Conservation (phyloP, 2,797 vertebrate genomes). For the Pseudomugil gertrudae region DNA sequence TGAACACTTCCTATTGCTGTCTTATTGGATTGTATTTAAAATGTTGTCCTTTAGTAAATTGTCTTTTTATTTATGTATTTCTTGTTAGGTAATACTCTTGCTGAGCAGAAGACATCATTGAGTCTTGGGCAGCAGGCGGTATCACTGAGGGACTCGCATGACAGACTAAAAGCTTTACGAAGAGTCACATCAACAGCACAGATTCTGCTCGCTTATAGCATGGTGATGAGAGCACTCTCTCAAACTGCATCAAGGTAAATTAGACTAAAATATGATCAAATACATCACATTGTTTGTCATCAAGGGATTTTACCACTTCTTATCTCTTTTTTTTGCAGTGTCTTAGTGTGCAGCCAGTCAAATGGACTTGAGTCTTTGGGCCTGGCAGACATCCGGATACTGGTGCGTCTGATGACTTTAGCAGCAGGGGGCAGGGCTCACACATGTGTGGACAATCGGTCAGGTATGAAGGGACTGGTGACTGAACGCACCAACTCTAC, state of each 20-base stretch:
- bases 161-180: conserved; percentile 82
- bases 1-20: conserved; percentile 4
- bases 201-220: conserved; percentile 85
- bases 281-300: background rate
- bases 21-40: conserved; percentile 3
- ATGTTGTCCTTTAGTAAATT: background rate
- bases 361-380: conserved; percentile 84
- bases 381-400: conserved; percentile 84
- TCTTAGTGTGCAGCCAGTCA: conserved; percentile 77
- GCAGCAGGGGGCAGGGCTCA: conserved; percentile 82
- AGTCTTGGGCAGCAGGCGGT: conserved; percentile 85
- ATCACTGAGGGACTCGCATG: conserved; percentile 81
- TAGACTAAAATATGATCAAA: background rate
- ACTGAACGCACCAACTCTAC: conserved; percentile 70
- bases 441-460: conserved; percentile 67
- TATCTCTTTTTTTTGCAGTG: conserved; percentile 52
- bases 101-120: conserved; percentile 77
- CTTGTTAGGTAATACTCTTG: conserved; percentile 64
- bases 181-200: conserved; percentile 84
- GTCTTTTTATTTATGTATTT: conserved; percentile 8
- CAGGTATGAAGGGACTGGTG: conserved; percentile 46
- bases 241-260: conserved; percentile 82
- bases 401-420: conserved; percentile 85
- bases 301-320: conserved; percentile 12
- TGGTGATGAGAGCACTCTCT: conserved; percentile 85